These are phyloP conservation scores for Apodemia duryi DNA, from an alignment of 2,888 invertebrate species.

Conservation along the genomic window DNA sequence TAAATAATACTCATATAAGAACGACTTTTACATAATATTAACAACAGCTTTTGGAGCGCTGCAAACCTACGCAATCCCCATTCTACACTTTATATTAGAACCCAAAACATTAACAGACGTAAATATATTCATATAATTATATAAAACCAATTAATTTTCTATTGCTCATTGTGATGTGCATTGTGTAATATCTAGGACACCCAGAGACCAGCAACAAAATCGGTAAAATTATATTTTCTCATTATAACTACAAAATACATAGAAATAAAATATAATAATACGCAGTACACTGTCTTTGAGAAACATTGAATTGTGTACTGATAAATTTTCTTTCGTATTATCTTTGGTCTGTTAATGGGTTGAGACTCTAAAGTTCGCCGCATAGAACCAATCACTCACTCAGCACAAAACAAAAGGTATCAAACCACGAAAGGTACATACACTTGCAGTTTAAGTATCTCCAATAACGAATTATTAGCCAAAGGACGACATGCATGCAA, in stretches of 20 bases:
- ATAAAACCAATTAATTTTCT: constrained; percentile 13
- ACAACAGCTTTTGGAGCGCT: constrained; percentile 25
- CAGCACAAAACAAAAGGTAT: constrained; percentile 18
- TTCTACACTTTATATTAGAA: constrained; percentile 24
- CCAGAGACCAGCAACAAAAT: constrained; percentile 18
- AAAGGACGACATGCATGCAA: background rate
- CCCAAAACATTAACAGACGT: constrained; percentile 30
- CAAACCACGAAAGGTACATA: constrained; percentile 22
- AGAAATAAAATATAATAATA: background rate
- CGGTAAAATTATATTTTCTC: background rate
- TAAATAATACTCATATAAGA: constrained; percentile 18
- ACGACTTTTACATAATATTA: constrained; percentile 15
- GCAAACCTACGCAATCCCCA: constrained; percentile 26
- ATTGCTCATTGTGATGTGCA: constrained; percentile 9
- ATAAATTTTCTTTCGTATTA: background rate
- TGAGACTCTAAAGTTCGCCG: constrained; percentile 25
- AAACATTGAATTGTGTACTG: background rate
- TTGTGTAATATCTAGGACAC: constrained; percentile 21
- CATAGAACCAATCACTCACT: constrained; percentile 15
- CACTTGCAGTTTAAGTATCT: constrained; percentile 8
- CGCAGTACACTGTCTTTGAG: background rate
- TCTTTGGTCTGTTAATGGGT: constrained; percentile 28
- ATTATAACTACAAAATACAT: background rate
- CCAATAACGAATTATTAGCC: background rate
- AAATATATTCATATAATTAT: constrained; percentile 7